Evolutionary conservation across 2,888 invertebrate genomes (phyloP), one percentile per base, ranked within the genome.

Genomic region (Strigamia transsilvanica): DNA sequence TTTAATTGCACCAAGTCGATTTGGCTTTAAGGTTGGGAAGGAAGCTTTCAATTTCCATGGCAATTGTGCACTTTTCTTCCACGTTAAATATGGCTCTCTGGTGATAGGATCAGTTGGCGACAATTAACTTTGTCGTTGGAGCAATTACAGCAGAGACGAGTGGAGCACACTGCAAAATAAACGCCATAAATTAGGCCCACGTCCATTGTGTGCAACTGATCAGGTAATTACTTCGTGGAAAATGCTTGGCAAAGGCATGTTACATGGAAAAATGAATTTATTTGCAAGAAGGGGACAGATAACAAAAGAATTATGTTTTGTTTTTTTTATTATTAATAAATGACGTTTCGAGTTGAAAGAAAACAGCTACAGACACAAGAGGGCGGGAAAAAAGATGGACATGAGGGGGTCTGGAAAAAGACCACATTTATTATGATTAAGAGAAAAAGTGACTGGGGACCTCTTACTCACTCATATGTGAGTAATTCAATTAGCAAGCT

Each of bases 21-120:
- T 73, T 73, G 73, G 32, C 73, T 73, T 73, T 73, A 32, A 77
- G 42, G 79, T 42, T 41, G 42, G 79, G 79, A 38, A 79, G 79
- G 79, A 79, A 38, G 79, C 79, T 79, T 79, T 79, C 41, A 79
- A 41, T 79, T 73, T 79, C 79, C 79, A 79, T 79, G 34, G 79
- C 41, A 73, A 32, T 73, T 73, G 73, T 32, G 73, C 73, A 32
- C 73, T 73, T 73, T 79, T 79, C 42, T 41, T 42, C 42, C 34
- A 79, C 79, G 79, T 79, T 79, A 79, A 79, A 79, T 79, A 79
- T 79, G 79, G 79, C 79, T 41, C 42, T 79, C 42, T 41, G n/a
- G 79, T 79, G 79, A 79, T 79, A 79, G 79, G 79, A 79, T 79
- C 79, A 79, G 79, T 79, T 79, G 73, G 79, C 79, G 42, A 79